Conservation (phyloP, 2,113 vertebrate genomes). For the Morone saxatilis region DNA sequence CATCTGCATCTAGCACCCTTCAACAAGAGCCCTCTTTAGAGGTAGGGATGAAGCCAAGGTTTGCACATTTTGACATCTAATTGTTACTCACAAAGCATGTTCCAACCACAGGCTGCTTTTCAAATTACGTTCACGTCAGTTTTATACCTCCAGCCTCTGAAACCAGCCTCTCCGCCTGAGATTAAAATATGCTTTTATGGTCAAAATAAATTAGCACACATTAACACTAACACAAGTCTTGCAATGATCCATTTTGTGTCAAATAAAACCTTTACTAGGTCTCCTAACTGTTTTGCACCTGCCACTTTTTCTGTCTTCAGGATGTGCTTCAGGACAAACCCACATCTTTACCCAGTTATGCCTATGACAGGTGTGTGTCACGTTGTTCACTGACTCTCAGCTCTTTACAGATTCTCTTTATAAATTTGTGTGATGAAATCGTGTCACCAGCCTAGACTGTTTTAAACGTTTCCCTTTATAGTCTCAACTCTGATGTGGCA, state of each 20-base stretch:
- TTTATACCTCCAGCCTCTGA: neutral
- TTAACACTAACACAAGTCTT: neutral
- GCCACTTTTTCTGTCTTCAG: conserved; percentile 76
- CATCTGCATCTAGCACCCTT: conserved; percentile 51
- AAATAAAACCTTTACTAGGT: conserved; percentile 11
- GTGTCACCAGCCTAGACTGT: neutral
- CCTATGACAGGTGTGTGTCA: conserved; percentile 90
- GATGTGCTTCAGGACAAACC: conserved; percentile 87
- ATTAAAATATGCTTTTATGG: neutral
- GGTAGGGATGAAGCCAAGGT: conserved; percentile 58
- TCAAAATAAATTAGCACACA: neutral
- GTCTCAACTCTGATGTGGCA: conserved; percentile 89
- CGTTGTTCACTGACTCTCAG: neutral
- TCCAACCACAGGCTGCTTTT: neutral
- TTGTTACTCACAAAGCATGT: neutral
- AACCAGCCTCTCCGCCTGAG: neutral
- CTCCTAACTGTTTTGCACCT: conserved; percentile 20
- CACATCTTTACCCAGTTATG: conserved; percentile 82
- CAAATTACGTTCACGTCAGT: neutral
- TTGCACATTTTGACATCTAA: neutral
- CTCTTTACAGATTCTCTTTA: conserved; percentile 14
- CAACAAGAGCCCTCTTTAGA: conserved; percentile 75
- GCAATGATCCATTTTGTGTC: neutral
- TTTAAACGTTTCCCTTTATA: conserved; percentile 42
- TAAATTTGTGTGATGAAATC: neutral